phyloP scores from a whole-genome alignment of 2,113 vertebrate species.

The Daboia siamensis region DNA sequence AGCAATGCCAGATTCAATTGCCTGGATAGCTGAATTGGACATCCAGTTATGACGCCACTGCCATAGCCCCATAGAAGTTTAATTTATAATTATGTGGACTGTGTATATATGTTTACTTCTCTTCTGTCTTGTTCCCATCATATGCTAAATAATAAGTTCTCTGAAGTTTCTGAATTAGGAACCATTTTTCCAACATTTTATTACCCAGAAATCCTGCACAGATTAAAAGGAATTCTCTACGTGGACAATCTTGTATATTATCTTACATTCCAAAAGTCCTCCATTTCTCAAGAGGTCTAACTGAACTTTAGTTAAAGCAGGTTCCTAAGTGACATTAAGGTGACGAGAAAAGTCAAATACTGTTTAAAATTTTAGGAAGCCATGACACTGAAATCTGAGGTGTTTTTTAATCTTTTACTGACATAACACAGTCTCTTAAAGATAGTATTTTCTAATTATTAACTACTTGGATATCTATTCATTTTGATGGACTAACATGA shows the following conservation, averaged over 20 bases:
- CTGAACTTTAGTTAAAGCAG: not conserved
- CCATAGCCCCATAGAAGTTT: not conserved
- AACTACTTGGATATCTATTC: not conserved
- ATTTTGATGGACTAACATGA: not conserved
- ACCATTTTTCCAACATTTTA: not conserved
- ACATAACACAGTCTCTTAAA: not conserved
- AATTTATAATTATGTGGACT: not conserved
- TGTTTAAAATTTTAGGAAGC: not conserved
- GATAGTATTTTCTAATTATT: not conserved
- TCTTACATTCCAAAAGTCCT: not conserved
- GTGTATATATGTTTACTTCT: not conserved
- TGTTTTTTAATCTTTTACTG: not conserved
- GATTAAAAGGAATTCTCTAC: not conserved
- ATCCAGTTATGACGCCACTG: not conserved
- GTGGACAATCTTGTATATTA: not conserved
- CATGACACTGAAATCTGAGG: not conserved
- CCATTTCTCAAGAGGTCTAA: not conserved
- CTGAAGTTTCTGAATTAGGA: not conserved
- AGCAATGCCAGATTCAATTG: not conserved
- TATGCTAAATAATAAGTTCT: not conserved
- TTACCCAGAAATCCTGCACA: not conserved
- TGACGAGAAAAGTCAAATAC: not conserved
- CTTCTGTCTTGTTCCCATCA: not conserved
- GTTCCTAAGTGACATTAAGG: not conserved
- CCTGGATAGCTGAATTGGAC: not conserved